Conservation (phyloP, 2,113 vertebrate species). For the Ibidorhyncha struthersii region DNA sequence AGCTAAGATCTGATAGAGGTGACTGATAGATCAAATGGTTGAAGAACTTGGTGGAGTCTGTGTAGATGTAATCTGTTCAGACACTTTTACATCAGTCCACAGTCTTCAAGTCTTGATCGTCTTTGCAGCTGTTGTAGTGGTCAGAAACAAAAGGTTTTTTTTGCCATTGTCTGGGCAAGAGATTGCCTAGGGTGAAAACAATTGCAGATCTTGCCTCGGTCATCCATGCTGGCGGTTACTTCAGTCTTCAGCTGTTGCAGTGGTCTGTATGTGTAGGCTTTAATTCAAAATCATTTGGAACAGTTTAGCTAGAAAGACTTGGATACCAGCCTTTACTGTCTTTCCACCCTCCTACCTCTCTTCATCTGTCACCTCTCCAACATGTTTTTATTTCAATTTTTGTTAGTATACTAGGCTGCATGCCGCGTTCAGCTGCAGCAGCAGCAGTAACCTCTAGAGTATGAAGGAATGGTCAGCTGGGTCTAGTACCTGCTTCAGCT, state of each 20-base stretch:
- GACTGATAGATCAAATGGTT: slow-evolving; percentile 17
- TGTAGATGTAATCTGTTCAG: slow-evolving; percentile 14
- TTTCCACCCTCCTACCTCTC: background rate
- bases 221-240: background rate
- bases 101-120: background rate
- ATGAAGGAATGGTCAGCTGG: background rate
- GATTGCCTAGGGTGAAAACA: background rate
- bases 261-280: background rate
- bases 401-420: background rate
- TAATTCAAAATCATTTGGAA: background rate
- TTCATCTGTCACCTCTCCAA: background rate
- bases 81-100: background rate
- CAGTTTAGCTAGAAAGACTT: background rate
- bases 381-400: background rate
- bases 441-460: background rate
- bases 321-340: background rate
- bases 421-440: background rate
- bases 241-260: background rate
- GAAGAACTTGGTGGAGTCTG: slow-evolving; percentile 23
- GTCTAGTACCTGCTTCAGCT: background rate
- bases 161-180: background rate
- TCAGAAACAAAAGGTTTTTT: background rate
- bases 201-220: background rate
- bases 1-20: slow-evolving; percentile 31
- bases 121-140: background rate